These are phyloP conservation scores for Chamaetylas fuelleborni DNA, from an alignment of 2,113 vertebrate genomes.

Conservation along the genomic window DNA sequence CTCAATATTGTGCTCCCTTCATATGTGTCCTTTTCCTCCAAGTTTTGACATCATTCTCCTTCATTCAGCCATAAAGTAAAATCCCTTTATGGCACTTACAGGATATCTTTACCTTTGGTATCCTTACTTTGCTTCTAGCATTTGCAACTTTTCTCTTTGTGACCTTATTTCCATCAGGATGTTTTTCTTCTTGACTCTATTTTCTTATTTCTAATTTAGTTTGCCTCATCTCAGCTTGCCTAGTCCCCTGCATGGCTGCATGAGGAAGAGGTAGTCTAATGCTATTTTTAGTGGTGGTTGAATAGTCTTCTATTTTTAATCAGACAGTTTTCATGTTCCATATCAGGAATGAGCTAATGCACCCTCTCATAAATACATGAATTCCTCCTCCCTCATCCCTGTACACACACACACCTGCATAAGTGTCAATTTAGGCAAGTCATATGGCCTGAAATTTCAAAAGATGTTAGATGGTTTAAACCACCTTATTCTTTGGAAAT, in stretches of 20 bases:
- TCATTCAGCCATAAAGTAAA: slow-evolving; percentile 1
- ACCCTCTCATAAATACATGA: slow-evolving; percentile 36
- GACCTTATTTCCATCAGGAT: not conserved
- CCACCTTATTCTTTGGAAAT: slow-evolving; percentile 31
- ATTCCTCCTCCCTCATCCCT: slow-evolving; percentile 6
- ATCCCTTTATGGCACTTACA: not conserved
- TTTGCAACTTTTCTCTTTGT: not conserved
- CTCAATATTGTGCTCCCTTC: not conserved
- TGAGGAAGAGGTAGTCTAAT: not conserved
- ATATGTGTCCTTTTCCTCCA: not conserved
- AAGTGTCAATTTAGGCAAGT: slow-evolving; percentile 57
- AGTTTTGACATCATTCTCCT: not conserved
- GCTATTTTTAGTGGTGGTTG: slow-evolving; percentile 46
- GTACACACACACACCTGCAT: slow-evolving; percentile 30
- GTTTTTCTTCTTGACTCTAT: not conserved
- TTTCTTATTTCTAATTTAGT: not conserved
- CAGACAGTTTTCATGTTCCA: slow-evolving; percentile 27
- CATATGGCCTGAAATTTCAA: slow-evolving; percentile 43
- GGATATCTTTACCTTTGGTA: not conserved
- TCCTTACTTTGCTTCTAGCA: not conserved
- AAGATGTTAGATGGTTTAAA: slow-evolving; percentile 21
- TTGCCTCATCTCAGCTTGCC: not conserved
- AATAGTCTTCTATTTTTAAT: slow-evolving; percentile 61
- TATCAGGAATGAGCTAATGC: slow-evolving; percentile 32
- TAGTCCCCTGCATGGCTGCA: not conserved